Evolutionary conservation across 2,113 vertebrate species (phyloP).

Genomic region (Sinocyclocheilus grahami): DNA sequence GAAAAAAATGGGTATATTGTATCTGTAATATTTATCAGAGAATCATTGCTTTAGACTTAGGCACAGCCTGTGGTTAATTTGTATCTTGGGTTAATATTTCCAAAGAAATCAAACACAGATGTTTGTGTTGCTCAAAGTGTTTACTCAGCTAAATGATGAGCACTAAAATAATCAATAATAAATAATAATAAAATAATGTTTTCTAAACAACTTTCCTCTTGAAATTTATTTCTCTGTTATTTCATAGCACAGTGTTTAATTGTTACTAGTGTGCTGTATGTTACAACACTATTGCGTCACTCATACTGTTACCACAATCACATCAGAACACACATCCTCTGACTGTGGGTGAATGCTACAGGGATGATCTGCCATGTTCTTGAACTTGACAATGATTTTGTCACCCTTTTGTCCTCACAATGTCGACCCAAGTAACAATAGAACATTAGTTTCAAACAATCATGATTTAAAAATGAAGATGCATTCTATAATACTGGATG

Average conservation of each 20-base stretch:
- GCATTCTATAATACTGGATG: too few species aligned
- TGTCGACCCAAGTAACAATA: constrained; percentile 91
- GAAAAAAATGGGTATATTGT: neutral
- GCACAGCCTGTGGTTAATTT: constrained; percentile 61
- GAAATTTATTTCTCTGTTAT: neutral
- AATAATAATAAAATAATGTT: too few species aligned
- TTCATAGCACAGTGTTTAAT: neutral
- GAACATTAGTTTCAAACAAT: constrained; percentile 29
- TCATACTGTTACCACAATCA: constrained; percentile 7
- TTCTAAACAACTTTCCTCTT: constrained; percentile 5
- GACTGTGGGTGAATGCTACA: constrained; percentile 88
- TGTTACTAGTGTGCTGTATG: neutral
- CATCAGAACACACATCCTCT: constrained; percentile 77
- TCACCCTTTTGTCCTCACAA: constrained; percentile 88
- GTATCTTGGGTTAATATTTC: constrained; percentile 73
- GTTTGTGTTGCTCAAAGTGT: constrained; percentile 68
- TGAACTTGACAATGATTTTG: constrained; percentile 86
- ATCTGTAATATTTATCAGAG: neutral
- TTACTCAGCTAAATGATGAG: constrained; percentile 58
- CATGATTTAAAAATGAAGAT: neutral
- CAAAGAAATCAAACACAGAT: constrained; percentile 72
- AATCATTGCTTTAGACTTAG: constrained; percentile 69
- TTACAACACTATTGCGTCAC: neutral
- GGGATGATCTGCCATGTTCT: constrained; percentile 83
- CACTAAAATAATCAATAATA: constrained; percentile 34